phyloP scores from a whole-genome alignment of 1,140 invertebrate genomes.

The Pristionchus pacificus region DNA sequence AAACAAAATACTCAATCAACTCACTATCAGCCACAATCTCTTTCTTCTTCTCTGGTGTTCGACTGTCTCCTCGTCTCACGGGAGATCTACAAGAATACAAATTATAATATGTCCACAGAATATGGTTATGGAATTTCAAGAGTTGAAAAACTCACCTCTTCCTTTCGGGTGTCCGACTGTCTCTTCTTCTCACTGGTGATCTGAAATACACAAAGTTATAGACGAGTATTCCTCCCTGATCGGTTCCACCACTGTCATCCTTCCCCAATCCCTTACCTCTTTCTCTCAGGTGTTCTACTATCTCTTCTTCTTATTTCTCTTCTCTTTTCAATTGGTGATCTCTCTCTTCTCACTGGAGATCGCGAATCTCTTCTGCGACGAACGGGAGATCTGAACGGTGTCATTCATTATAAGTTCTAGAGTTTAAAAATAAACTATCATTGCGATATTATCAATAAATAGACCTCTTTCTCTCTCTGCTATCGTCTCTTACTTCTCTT shows the following conservation, averaged over 20 bases:
- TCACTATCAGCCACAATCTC: too few relatives aligned
- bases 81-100: too few relatives aligned
- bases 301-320: neutral
- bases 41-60: too few relatives aligned
- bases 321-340: neutral
- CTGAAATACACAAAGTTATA: neutral
- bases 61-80: too few relatives aligned
- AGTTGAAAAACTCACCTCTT: neutral
- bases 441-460: neutral
- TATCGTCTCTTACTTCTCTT: neutral
- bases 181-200: too few relatives aligned
- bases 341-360: neutral
- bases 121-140: too few relatives aligned
- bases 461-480: neutral
- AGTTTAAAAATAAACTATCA: neutral
- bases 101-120: too few relatives aligned
- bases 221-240: neutral
- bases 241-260: too few relatives aligned
- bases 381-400: neutral
- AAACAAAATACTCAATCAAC: too few relatives aligned
- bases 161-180: too few relatives aligned
- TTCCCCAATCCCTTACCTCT: too few relatives aligned
- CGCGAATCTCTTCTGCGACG: neutral
- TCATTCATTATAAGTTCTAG: neutral
- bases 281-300: neutral